These are phyloP conservation scores for Drosophila greeni DNA, from an alignment of 2,888 invertebrate genomes.

Conservation along the genomic window DNA sequence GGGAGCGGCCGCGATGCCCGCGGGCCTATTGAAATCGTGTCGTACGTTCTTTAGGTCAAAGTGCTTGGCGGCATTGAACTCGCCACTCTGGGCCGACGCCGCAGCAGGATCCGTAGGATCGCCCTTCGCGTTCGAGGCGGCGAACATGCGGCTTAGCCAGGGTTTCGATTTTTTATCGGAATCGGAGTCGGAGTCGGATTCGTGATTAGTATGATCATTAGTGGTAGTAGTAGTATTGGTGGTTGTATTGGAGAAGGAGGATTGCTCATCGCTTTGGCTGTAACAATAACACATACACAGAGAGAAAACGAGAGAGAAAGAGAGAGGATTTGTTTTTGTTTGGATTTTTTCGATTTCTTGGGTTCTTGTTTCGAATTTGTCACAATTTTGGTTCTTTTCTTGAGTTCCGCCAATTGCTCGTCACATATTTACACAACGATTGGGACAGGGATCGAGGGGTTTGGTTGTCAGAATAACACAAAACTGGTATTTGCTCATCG, in stretches of 20 bases:
- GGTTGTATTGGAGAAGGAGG: slow-evolving; percentile 75
- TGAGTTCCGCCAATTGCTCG: slow-evolving; percentile 31
- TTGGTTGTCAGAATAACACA: slow-evolving; percentile 11
- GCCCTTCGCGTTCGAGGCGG: slow-evolving; percentile 60
- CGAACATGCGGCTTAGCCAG: slow-evolving; percentile 79
- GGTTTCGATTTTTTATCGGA: slow-evolving; percentile 67
- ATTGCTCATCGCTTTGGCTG: slow-evolving; percentile 77
- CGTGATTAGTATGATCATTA: slow-evolving; percentile 70
- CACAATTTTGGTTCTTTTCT: slow-evolving; percentile 7
- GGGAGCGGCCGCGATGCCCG: slow-evolving; percentile 76
- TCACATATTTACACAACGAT: slow-evolving; percentile 37
- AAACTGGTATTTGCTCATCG: slow-evolving; percentile 23
- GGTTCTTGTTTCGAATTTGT: slow-evolving; percentile 19
- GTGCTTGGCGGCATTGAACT: slow-evolving; percentile 75
- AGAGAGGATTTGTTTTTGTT: slow-evolving; percentile 59
- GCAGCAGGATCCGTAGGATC: slow-evolving; percentile 48
- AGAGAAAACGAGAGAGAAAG: slow-evolving; percentile 56
- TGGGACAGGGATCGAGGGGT: slow-evolving; percentile 11
- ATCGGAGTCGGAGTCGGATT: slow-evolving; percentile 65
- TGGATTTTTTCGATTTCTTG: slow-evolving; percentile 37
- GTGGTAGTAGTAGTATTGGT: slow-evolving; percentile 65
- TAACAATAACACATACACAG: slow-evolving; percentile 77
- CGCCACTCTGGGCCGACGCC: slow-evolving; percentile 48
- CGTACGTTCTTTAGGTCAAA: slow-evolving; percentile 77
- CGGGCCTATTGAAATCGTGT: slow-evolving; percentile 79